These are phyloP conservation scores for Chamaetylas fuelleborni DNA, from an alignment of 2,113 vertebrate species.

Conservation along the genomic window DNA sequence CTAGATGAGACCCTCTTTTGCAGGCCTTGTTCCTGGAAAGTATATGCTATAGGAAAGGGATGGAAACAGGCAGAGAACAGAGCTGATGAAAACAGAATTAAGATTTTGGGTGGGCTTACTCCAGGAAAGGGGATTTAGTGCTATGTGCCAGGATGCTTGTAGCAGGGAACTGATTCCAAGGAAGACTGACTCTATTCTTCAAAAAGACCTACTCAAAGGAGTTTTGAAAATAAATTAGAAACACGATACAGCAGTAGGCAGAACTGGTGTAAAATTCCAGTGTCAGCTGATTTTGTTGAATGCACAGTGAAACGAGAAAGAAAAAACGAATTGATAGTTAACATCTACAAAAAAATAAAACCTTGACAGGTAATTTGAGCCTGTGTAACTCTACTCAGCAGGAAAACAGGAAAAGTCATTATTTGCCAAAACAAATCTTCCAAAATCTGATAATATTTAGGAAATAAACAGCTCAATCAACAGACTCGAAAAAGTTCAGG, in stretches of 20 bases:
- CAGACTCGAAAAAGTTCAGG: not conserved
- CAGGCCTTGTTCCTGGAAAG: not conserved
- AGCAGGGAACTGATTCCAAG: not conserved
- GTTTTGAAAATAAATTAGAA: slow-evolving; percentile 51
- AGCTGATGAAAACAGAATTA: not conserved
- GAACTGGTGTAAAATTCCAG: not conserved
- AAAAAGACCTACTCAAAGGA: not conserved
- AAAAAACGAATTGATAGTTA: slow-evolving; percentile 30
- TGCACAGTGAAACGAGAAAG: not conserved
- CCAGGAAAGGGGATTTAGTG: not conserved
- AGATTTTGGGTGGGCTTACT: not conserved
- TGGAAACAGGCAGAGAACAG: not conserved
- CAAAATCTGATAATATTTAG: slow-evolving; percentile 60
- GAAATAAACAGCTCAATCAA: slow-evolving; percentile 65
- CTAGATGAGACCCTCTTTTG: not conserved
- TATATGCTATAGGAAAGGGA: not conserved
- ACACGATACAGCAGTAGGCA: not conserved
- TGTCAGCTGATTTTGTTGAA: slow-evolving; percentile 43
- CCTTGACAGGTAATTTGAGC: slow-evolving; percentile 31
- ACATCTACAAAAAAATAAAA: slow-evolving; percentile 50
- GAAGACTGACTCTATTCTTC: slow-evolving; percentile 9
- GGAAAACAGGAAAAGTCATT: slow-evolving; percentile 46
- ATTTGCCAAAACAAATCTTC: slow-evolving; percentile 58
- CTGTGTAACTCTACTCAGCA: slow-evolving; percentile 1
- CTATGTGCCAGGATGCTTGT: not conserved